phyloP scores from a whole-genome alignment of 2,113 vertebrate species.

The Xenus cinereus region DNA sequence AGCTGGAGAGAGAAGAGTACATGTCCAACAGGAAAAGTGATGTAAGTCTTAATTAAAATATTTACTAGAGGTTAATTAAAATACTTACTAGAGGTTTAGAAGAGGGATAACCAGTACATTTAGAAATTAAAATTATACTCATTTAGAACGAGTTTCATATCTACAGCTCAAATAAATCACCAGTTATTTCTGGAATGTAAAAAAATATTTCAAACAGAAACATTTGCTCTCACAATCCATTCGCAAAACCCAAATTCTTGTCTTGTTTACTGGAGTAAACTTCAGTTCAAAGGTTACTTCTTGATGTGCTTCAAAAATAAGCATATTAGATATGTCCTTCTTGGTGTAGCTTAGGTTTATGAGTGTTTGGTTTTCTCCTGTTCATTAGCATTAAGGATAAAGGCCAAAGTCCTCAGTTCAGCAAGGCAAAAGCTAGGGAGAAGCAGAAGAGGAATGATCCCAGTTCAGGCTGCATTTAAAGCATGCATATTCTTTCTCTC shows the following conservation, averaged over 20 bases:
- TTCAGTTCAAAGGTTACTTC: slow-evolving; percentile 15
- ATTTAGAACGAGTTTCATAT: background rate
- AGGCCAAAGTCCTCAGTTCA: background rate
- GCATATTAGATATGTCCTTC: background rate
- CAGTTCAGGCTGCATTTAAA: background rate
- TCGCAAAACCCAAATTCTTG: background rate
- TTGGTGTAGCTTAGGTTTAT: background rate
- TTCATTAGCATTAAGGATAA: background rate
- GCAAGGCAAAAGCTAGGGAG: background rate
- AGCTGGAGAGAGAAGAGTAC: background rate
- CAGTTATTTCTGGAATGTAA: slow-evolving; percentile 33
- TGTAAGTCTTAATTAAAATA: background rate
- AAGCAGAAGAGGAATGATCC: background rate
- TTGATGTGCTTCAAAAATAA: background rate
- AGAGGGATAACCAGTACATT: background rate
- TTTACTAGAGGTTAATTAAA: background rate
- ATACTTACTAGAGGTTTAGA: background rate
- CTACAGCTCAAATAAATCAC: background rate
- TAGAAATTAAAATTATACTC: background rate
- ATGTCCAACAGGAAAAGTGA: background rate
- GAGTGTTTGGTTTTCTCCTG: background rate
- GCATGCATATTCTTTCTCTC: background rate
- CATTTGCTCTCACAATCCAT: background rate
- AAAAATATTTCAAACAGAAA: background rate
- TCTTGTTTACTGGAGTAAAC: slow-evolving; percentile 1